Conservation (phyloP, 2,888 invertebrate species). For the Heliconius sara region DNA sequence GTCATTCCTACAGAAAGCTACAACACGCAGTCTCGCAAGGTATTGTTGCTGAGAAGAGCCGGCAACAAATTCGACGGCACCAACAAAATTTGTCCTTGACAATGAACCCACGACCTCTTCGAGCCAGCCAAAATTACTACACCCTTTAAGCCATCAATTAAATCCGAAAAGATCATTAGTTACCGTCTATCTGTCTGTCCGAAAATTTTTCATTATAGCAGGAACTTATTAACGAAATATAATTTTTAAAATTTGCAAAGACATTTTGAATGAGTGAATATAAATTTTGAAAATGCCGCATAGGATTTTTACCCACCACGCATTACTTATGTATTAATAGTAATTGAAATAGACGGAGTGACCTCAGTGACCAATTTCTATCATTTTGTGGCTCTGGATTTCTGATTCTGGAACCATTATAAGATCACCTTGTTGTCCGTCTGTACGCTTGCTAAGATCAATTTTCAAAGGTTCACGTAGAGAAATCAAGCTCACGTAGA, state of each 20-base stretch:
- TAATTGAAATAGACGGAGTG: too few species aligned
- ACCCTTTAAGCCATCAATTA: conserved; percentile 51
- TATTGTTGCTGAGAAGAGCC: too few species aligned
- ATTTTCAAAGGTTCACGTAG: too few species aligned
- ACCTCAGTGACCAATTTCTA: too few species aligned
- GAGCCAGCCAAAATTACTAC: background rate
- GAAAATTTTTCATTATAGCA: conserved; percentile 51
- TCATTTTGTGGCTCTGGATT: too few species aligned
- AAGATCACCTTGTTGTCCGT: too few species aligned
- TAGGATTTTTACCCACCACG: background rate
- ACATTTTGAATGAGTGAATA: background rate
- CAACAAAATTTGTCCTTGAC: background rate
- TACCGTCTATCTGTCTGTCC: conserved; percentile 48
- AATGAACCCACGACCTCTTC: conserved; percentile 1
- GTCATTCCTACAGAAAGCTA: background rate
- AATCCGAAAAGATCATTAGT: conserved; percentile 52
- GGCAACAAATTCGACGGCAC: background rate
- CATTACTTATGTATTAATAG: too few species aligned
- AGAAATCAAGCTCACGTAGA: too few species aligned
- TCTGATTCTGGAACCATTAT: too few species aligned
- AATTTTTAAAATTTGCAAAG: conserved; percentile 15
- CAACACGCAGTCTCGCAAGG: too few species aligned
- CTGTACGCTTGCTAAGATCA: too few species aligned
- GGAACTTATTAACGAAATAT: conserved; percentile 45
- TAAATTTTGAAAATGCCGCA: background rate